Percentiles rank a stretch among this genome's conserved stretches.
phyloP scores from a whole-genome alignment of 1,140 invertebrate species.

The Philotrypesis tridentata region DNA sequence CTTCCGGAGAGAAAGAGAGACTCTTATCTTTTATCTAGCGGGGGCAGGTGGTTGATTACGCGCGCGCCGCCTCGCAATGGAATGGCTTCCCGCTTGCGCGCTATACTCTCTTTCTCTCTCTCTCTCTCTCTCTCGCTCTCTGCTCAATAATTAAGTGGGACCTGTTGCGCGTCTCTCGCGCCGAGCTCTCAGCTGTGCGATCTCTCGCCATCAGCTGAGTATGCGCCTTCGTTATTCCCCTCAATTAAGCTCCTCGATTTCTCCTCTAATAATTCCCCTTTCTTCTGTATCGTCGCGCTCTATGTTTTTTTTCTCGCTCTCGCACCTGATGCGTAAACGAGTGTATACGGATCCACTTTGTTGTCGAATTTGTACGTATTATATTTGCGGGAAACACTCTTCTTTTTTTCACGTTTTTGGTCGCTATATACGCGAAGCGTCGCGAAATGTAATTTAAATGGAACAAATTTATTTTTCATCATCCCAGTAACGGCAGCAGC shows the following conservation, averaged over 20 bases:
- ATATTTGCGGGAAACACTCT: too few relatives aligned
- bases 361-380: too few relatives aligned
- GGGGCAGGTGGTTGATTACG: conserved; percentile 61
- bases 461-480: conserved; percentile 52
- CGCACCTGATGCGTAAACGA: neutral
- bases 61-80: conserved; percentile 39
- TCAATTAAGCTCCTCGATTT: conserved; percentile 60
- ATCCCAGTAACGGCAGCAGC: conserved; percentile 13
- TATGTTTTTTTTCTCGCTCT: neutral
- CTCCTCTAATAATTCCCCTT: too few relatives aligned
- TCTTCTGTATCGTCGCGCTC: neutral
- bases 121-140: conserved; percentile 44
- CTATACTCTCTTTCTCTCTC: neutral
- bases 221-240: conserved; percentile 65
- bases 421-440: too few relatives aligned
- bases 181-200: conserved; percentile 29
- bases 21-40: conserved; percentile 50
- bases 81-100: conserved; percentile 50
- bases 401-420: too few relatives aligned
- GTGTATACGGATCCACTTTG: neutral
- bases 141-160: conserved; percentile 74
- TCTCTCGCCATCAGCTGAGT: conserved; percentile 1
- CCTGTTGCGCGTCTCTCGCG: conserved; percentile 70
- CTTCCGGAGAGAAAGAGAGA: conserved; percentile 41
- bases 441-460: conserved; percentile 49